A percentile compares a stretch with the other conserved stretches of the same genome.
phyloP scores from a whole-genome alignment of 53 echinoderm and acorn worm genomes.

The Echinometra lucunter region DNA sequence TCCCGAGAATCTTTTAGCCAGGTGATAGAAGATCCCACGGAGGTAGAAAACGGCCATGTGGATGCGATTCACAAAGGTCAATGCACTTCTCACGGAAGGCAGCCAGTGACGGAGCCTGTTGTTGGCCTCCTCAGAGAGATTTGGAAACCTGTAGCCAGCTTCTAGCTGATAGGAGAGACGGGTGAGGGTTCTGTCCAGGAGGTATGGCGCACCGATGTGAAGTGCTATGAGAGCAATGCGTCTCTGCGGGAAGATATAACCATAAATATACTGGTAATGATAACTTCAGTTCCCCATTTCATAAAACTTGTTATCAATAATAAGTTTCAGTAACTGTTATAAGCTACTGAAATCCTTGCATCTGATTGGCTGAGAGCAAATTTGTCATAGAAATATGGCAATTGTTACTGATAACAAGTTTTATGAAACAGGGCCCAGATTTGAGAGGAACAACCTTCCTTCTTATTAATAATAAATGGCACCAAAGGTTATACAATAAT shows the following conservation, averaged over 20 bases:
- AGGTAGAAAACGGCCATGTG: conserved; percentile 96
- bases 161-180: conserved; percentile 68
- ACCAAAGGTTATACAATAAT: too few relatives aligned
- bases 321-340: too few relatives aligned
- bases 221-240: conserved; percentile 78
- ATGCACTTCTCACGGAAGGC: conserved; percentile 75
- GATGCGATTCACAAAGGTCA: conserved; percentile 79
- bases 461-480: too few relatives aligned
- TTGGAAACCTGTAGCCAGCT: conserved; percentile 52
- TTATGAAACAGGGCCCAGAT: too few relatives aligned
- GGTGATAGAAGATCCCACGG: conserved; percentile 87
- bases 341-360: too few relatives aligned
- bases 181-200: conserved; percentile 81
- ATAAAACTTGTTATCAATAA: too few relatives aligned
- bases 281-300: too few relatives aligned
- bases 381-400: too few relatives aligned
- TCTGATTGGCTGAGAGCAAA: too few relatives aligned
- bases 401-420: too few relatives aligned
- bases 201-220: conserved; percentile 86
- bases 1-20: conserved; percentile 88
- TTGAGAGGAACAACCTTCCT: too few relatives aligned
- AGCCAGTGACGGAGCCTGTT: conserved; percentile 73
- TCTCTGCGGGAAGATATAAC: conserved; percentile 62
- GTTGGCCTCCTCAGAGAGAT: conserved; percentile 64
- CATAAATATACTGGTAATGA: too few relatives aligned